phyloP scores from a whole-genome alignment of 2,888 invertebrate species.

The Neelides folsomi region DNA sequence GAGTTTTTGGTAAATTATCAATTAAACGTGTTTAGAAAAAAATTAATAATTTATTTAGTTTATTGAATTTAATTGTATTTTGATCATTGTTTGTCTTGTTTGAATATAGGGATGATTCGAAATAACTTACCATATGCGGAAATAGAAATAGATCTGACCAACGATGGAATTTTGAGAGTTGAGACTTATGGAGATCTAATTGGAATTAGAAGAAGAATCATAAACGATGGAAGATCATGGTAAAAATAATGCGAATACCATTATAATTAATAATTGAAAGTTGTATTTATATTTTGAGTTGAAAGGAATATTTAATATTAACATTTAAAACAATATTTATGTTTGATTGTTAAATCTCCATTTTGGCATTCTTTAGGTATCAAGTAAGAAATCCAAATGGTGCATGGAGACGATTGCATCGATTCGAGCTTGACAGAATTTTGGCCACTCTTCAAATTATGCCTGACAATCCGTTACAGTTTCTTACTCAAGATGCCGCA shows the following conservation, averaged over 20 bases:
- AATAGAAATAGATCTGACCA: conserved; percentile 11
- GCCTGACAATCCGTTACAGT: conserved; percentile 9
- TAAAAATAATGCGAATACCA: no score
- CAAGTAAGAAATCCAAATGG: conserved; percentile 5
- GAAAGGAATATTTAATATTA: no score
- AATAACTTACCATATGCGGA: neutral
- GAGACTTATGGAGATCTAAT: conserved; percentile 9
- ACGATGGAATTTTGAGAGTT: neutral
- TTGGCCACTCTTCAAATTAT: conserved; percentile 9
- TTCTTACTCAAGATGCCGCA: conserved; percentile 10
- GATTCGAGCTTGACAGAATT: conserved; percentile 5
- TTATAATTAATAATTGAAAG: no score
- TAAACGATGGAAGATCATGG: conserved; percentile 8
- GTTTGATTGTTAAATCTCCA: no score
- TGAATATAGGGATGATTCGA: neutral
- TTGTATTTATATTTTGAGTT: no score
- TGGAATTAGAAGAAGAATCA: conserved; percentile 2
- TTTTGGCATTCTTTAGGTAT: conserved; percentile 9
- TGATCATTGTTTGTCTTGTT: no score
- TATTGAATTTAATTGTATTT: no score
- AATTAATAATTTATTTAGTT: no score
- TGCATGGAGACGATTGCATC: neutral
- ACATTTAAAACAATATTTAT: no score
- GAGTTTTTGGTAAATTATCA: conserved; percentile 12
- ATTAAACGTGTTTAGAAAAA: no score